Conservation (phyloP, 2,888 invertebrate genomes). For the Hypercompe scribonia region DNA sequence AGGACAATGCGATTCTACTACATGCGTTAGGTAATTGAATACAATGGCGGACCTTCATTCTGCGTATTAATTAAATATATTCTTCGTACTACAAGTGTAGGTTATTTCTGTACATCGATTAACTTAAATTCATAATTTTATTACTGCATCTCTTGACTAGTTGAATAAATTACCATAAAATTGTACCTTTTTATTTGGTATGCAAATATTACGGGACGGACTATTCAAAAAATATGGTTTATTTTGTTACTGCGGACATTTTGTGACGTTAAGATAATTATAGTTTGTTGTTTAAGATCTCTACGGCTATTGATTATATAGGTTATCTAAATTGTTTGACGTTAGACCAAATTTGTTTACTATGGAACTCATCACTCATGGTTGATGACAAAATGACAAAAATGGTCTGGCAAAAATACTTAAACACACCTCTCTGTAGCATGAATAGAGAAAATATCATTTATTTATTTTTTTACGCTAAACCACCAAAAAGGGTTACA, state of each 20-base stretch:
- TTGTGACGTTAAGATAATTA: neutral
- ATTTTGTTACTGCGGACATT: neutral
- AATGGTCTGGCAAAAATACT: neutral
- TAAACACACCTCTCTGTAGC: neutral
- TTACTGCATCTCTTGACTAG: conserved; percentile 13
- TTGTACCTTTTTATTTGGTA: neutral
- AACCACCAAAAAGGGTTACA: neutral
- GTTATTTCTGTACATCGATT: neutral
- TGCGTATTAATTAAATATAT: conserved; percentile 26
- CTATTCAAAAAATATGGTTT: neutral
- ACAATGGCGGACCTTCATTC: conserved; percentile 61
- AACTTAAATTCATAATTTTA: conserved; percentile 3
- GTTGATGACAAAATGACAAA: neutral
- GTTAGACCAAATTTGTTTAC: neutral
- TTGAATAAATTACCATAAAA: neutral
- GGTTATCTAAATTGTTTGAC: neutral
- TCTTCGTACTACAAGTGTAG: conserved; percentile 19
- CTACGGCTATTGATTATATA: neutral
- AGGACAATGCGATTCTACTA: conserved; percentile 55
- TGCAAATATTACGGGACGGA: too few species aligned
- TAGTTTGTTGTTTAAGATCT: neutral
- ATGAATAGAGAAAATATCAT: neutral
- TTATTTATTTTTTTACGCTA: neutral
- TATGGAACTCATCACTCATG: neutral
- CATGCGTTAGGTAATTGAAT: conserved; percentile 63